Evolutionary conservation across 1,140 invertebrate species (phyloP).

Genomic region (Meteorus sp.): DNA sequence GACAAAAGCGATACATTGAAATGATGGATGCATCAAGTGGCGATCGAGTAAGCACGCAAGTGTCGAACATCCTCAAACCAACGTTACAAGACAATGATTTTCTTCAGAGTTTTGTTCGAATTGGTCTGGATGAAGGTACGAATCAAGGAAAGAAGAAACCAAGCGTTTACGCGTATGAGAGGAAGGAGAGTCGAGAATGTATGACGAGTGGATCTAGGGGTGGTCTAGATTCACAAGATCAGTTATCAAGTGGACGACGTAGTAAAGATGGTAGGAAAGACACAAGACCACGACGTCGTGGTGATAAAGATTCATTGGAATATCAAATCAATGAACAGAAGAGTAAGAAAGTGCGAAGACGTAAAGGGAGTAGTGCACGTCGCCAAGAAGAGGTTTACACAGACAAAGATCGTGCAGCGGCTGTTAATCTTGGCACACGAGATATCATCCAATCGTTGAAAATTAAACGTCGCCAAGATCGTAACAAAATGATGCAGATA

Average conservation of each 20-base stretch:
- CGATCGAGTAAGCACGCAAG: conserved; percentile 32
- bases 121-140: conserved; percentile 56
- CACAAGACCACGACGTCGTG: conserved; percentile 43
- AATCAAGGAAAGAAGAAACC: conserved; percentile 30
- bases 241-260: conserved; percentile 17
- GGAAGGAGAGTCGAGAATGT: conserved; percentile 28
- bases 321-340: conserved; percentile 60
- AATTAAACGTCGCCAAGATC: conserved; percentile 77
- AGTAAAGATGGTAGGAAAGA: conserved; percentile 15
- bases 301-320: conserved; percentile 31
- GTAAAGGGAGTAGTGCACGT: conserved; percentile 44
- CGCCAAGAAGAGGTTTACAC: conserved; percentile 79
- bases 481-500: conserved; percentile 71
- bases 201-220: conserved; percentile 13
- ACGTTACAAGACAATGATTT: conserved; percentile 68
- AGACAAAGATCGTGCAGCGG: conserved; percentile 86
- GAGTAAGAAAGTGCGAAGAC: conserved; percentile 53
- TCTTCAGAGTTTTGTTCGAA: conserved; percentile 73
- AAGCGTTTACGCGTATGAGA: conserved; percentile 7
- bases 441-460: conserved; percentile 85
- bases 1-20: neutral
- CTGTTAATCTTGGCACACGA: conserved; percentile 78
- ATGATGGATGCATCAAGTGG: conserved; percentile 2
- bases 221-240: conserved; percentile 22
- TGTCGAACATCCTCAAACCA: conserved; percentile 49